A percentile compares a stretch with the other conserved stretches of the same genome.
phyloP scores from a whole-genome alignment of 2,888 invertebrate genomes.

The Drosophila nigricruria region DNA sequence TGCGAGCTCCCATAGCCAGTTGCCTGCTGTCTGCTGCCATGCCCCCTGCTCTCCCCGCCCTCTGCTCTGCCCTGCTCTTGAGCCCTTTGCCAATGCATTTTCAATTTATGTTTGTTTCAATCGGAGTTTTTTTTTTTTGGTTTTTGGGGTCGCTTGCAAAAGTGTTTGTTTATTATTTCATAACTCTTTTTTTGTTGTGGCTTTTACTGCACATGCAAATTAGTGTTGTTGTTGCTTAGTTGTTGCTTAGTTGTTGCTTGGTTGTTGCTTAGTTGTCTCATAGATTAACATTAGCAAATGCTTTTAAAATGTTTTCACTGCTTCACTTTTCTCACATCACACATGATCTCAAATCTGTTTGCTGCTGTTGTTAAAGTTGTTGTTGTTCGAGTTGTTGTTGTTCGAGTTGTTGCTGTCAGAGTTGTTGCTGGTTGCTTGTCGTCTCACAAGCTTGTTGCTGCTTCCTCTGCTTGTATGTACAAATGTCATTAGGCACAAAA shows the following conservation, averaged over 20 bases:
- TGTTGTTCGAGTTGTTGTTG: slow-evolving; percentile 31
- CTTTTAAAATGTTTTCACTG: slow-evolving; percentile 52
- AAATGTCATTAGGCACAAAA: slow-evolving; percentile 77
- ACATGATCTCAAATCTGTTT: slow-evolving; percentile 52
- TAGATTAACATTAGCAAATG: slow-evolving; percentile 61
- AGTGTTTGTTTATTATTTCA: slow-evolving; percentile 21
- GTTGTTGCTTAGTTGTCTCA: slow-evolving; percentile 7
- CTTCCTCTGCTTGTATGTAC: slow-evolving; percentile 58
- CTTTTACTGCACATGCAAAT: slow-evolving; percentile 36
- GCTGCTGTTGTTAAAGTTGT: slow-evolving; percentile 27
- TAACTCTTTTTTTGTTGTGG: not conserved
- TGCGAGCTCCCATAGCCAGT: not conserved
- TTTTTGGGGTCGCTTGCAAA: not conserved
- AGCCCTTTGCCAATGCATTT: slow-evolving; percentile 32
- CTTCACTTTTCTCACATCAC: slow-evolving; percentile 50
- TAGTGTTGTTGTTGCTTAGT: slow-evolving; percentile 3
- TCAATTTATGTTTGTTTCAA: slow-evolving; percentile 33
- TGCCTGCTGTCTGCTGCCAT: not conserved
- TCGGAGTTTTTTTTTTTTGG: not conserved
- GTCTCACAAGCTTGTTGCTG: slow-evolving; percentile 48
- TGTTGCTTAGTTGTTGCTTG: not conserved
- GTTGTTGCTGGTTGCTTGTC: slow-evolving; percentile 30
- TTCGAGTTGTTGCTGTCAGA: slow-evolving; percentile 15
- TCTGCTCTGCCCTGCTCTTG: not conserved
- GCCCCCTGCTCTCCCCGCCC: not conserved